These are phyloP conservation scores for Malurus leucopterus DNA, from an alignment of 2,797 vertebrate genomes.

Conservation along the genomic window DNA sequence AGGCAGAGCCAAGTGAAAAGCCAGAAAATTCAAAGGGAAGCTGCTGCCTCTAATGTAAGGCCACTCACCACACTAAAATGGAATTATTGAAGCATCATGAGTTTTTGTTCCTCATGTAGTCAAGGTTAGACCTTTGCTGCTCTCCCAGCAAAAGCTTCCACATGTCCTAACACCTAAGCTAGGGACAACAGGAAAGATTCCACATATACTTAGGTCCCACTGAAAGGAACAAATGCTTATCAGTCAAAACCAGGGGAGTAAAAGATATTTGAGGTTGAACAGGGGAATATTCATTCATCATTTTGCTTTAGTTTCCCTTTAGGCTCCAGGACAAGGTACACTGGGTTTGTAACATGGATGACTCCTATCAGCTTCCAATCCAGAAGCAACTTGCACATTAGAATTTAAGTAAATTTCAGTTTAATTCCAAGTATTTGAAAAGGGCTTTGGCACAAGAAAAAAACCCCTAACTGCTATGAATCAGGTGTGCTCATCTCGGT, in stretches of 20 bases:
- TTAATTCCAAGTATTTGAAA: neutral
- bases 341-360: neutral
- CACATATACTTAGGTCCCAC: neutral
- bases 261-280: neutral
- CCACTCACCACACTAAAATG: neutral
- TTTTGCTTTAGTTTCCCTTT: neutral
- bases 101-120: neutral
- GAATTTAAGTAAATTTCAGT: neutral
- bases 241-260: neutral
- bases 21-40: neutral
- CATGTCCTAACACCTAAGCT: neutral
- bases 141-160: neutral
- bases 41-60: neutral
- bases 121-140: neutral
- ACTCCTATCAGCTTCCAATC: neutral
- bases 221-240: conserved; percentile 20
- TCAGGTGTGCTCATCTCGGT: neutral
- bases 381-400: neutral
- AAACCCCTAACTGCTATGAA: neutral
- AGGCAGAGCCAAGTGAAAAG: neutral
- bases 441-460: neutral
- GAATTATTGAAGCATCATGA: neutral
- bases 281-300: neutral
- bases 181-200: neutral
- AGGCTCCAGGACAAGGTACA: neutral